Base-by-base conservation (phyloP, 2,888 invertebrate species). In the Yponomeuta malinellus region DNA sequence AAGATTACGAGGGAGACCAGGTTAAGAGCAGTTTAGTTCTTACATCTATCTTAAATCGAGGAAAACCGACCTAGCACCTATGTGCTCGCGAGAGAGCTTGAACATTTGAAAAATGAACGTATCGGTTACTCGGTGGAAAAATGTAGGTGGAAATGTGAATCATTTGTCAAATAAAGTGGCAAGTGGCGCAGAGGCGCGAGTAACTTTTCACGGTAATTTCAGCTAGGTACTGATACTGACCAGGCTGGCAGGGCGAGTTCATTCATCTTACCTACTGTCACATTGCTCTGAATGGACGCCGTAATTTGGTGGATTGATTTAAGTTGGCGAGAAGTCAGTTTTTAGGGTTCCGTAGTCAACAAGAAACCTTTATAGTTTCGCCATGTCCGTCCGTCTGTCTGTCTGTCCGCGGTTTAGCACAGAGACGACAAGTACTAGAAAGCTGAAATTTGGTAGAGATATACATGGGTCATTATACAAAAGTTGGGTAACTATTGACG, bases 161-260 rank as follows among this genome's bases (percentile, higher is more conserved):
- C 67, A 67, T 67, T 67, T 67, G 43, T 67, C 67, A 67, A 67
- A 67, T 43, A 67, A 67, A 67, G 67, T 43, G 67, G 33, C 67
- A 43, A 6, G 52, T 2, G 43, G 67, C 33, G 37, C 9, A 37
- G 43, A 67, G 29, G 29, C n/a, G 67, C n/a, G 29, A 12, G 67
- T 67, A 67, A 67, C 37, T 67, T 67, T 67, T 67, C 37, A 67
- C 67, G 12, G 33, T 67, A 67, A 67, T 29, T 33, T 33, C 67
- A 33, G 67, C 37, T 43, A 23, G 23, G 23, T 23, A 33, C 67
- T 37, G 67, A 67, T 67, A 67, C 43, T 67, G 67, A 37, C 67
- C 67, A 67, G n/a, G 43, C 43, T n/a, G 37, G 37, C 65, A 29
- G 65, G 65, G 65, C 29, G 31, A 65, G 33, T 29, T n/a, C 67